Percentiles rank a stretch among this genome's conserved stretches.
These are phyloP conservation scores for Chlorodrepanis virens DNA, from an alignment of 2,113 vertebrate species.

Conservation along the genomic window DNA sequence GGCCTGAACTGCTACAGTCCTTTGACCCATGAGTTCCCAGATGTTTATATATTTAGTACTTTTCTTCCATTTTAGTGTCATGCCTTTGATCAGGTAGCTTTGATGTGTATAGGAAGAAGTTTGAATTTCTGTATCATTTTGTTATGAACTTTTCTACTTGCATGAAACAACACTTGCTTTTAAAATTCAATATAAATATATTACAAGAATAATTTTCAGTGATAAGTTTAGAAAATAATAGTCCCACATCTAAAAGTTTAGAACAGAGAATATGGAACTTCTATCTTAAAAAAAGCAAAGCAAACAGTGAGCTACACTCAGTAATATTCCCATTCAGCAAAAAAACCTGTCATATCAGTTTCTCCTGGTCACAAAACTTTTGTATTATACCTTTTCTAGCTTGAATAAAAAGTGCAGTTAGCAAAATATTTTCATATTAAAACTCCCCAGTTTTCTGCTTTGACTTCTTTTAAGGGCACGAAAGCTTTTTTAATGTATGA, in stretches of 20 bases:
- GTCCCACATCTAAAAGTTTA: not conserved
- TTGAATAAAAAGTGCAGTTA: not conserved
- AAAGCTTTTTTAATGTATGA: not conserved
- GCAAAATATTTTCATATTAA: not conserved
- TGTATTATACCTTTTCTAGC: not conserved
- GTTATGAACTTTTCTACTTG: not conserved
- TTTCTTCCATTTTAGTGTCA: not conserved
- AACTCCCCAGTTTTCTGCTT: not conserved
- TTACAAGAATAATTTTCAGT: not conserved
- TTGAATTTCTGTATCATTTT: not conserved
- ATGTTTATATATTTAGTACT: not conserved
- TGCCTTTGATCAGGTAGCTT: not conserved
- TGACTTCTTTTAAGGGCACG: not conserved
- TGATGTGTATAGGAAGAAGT: not conserved
- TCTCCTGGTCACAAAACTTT: not conserved
- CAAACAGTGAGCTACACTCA: not conserved
- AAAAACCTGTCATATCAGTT: not conserved
- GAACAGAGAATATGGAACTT: not conserved
- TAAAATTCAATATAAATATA: not conserved
- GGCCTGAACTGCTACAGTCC: not conserved
- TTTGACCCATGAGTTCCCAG: not conserved
- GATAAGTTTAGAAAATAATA: not conserved
- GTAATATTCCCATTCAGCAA: not conserved
- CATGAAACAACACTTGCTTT: not conserved
- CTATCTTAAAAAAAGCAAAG: not conserved